A percentile compares a stretch with the other conserved stretches of the same genome.
Evolutionary conservation across 2,113 vertebrate genomes (phyloP).

Genomic region (Chlorodrepanis virens): DNA sequence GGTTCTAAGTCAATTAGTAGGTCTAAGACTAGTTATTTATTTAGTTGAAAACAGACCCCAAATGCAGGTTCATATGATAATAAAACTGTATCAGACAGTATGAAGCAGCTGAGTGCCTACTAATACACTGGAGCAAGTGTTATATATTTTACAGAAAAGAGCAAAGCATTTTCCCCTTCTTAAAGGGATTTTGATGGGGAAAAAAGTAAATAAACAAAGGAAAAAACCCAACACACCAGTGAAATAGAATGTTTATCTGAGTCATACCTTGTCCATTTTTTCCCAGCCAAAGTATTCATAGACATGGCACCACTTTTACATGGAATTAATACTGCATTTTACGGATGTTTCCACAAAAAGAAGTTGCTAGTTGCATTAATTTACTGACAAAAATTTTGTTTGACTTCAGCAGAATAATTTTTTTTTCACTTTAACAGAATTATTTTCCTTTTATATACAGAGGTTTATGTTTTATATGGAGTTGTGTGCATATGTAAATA

Average conservation of each 20-base stretch:
- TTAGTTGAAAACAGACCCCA: neutral
- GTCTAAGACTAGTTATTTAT: neutral
- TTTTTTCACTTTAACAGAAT: neutral
- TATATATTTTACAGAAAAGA: neutral
- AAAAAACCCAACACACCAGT: neutral
- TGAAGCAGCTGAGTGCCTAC: neutral
- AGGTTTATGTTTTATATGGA: neutral
- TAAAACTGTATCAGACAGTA: neutral
- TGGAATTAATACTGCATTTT: neutral
- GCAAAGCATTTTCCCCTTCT: neutral
- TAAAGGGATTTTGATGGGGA: neutral
- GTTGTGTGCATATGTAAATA: neutral
- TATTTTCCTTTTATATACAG: neutral
- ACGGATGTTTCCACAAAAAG: neutral
- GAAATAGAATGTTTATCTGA: neutral
- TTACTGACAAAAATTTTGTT: neutral
- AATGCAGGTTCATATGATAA: neutral
- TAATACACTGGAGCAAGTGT: neutral
- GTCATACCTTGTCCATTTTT: neutral
- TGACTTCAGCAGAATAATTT: neutral
- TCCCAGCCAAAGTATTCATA: neutral
- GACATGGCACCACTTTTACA: neutral
- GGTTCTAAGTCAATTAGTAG: neutral
- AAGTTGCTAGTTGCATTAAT: neutral
- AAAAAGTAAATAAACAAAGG: neutral